phyloP scores from a whole-genome alignment of 1,140 invertebrate genomes.

The Pseudomyrmex dendroicus region DNA sequence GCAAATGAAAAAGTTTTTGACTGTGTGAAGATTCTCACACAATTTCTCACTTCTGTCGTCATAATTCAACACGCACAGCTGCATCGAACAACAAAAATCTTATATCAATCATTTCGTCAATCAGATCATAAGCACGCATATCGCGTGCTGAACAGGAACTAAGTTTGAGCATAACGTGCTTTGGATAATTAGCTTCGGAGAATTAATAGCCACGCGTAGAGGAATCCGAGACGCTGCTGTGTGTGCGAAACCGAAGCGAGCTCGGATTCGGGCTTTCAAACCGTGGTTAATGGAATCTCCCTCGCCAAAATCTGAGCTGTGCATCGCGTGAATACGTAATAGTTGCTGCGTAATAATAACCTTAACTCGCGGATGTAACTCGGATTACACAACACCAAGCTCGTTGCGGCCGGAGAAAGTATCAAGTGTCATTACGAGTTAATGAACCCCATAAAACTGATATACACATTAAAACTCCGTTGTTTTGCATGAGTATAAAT shows the following conservation, averaged over 20 bases:
- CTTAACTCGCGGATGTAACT: constrained; percentile 38
- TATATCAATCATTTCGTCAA: not conserved
- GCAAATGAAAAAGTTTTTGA: too few species aligned
- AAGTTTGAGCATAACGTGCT: not conserved
- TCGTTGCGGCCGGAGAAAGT: not conserved
- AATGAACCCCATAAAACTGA: not conserved
- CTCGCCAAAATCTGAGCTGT: constrained; percentile 41
- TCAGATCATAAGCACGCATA: not conserved
- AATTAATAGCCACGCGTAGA: constrained; percentile 38
- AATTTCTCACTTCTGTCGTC: too few species aligned
- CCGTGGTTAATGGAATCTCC: constrained; percentile 50
- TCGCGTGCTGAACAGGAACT: not conserved
- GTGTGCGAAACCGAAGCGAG: not conserved
- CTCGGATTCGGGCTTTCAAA: constrained; percentile 34
- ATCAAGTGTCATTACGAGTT: constrained; percentile 31
- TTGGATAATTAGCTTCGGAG: constrained; percentile 24
- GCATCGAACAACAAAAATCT: too few species aligned
- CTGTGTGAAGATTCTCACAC: too few species aligned
- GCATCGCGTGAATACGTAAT: constrained; percentile 46
- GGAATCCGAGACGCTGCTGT: constrained; percentile 38
- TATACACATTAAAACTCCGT: not conserved
- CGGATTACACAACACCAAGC: constrained; percentile 9
- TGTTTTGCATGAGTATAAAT: not conserved
- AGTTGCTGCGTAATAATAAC: constrained; percentile 54
- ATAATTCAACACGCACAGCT: too few species aligned